These are phyloP conservation scores for Platanista minor DNA, from an alignment of 2,113 vertebrate species.

Conservation along the genomic window DNA sequence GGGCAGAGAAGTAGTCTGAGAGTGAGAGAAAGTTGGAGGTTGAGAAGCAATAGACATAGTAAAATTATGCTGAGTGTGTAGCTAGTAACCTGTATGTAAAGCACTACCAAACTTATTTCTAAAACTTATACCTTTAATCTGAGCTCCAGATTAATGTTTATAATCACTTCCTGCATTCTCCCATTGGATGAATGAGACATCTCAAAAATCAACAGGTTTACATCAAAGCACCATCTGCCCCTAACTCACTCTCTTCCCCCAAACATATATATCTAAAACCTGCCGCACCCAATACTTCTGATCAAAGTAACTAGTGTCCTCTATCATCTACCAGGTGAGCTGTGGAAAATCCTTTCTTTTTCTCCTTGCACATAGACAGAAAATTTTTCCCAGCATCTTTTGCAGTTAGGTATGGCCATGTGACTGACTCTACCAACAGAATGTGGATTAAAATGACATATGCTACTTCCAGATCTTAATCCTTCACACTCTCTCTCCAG, in stretches of 20 bases:
- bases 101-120: neutral
- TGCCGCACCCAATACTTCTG: neutral
- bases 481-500: neutral
- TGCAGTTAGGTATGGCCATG: neutral
- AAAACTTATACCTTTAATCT: neutral
- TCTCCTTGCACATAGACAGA: neutral
- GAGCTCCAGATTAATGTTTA: neutral
- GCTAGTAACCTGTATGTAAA: neutral
- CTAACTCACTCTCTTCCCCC: neutral
- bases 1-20: neutral
- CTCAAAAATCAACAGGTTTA: neutral
- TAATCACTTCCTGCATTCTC: neutral
- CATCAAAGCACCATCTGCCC: neutral
- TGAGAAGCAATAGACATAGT: neutral
- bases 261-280: neutral
- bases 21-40: neutral
- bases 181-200: neutral
- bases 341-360: neutral
- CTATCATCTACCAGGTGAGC: neutral
- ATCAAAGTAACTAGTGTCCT: neutral
- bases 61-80: fast-evolving
- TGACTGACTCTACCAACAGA: neutral
- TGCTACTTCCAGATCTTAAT: neutral
- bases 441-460: neutral
- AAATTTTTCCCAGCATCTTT: neutral